Evolutionary conservation across 2,888 invertebrate genomes (phyloP).

Genomic region (Hybos culiciformis): DNA sequence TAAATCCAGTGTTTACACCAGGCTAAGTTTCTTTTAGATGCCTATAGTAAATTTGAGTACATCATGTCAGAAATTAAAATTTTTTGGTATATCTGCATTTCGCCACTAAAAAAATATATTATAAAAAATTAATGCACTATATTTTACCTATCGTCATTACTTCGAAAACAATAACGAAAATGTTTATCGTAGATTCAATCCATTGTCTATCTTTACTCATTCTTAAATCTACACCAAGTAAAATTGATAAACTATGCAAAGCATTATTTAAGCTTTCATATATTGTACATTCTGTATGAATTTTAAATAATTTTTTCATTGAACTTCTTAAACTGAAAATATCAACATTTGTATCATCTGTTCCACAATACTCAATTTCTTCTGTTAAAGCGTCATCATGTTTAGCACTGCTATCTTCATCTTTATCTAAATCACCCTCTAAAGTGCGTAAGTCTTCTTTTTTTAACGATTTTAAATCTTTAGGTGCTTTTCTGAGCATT

Average conservation of each 20-base stretch:
- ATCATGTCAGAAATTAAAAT: no score
- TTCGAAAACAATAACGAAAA: slow-evolving; percentile 64
- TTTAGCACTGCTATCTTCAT: slow-evolving; percentile 54
- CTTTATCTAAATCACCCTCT: slow-evolving; percentile 75
- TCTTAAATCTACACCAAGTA: slow-evolving; percentile 16
- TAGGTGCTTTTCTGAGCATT: slow-evolving; percentile 39
- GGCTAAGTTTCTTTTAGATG: no score
- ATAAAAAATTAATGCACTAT: slow-evolving; percentile 33
- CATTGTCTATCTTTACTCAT: slow-evolving; percentile 14
- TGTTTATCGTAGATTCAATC: slow-evolving; percentile 31
- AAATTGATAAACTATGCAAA: slow-evolving; percentile 16
- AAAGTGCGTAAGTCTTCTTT: slow-evolving; percentile 60
- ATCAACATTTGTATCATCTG: slow-evolving; percentile 42
- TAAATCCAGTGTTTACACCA: no score
- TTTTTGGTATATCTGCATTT: no score
- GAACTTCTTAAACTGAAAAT: slow-evolving; percentile 38
- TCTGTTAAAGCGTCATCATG: not conserved
- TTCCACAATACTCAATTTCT: slow-evolving; percentile 7
- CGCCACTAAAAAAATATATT: not conserved
- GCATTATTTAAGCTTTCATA: slow-evolving; percentile 26
- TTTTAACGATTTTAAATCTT: slow-evolving; percentile 41
- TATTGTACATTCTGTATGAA: slow-evolving; percentile 22
- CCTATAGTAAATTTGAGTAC: no score
- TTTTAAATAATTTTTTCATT: slow-evolving; percentile 36
- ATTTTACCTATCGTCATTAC: slow-evolving; percentile 51